Conservation (phyloP, 2,797 vertebrate genomes). For the Halcyon smyrnensis region DNA sequence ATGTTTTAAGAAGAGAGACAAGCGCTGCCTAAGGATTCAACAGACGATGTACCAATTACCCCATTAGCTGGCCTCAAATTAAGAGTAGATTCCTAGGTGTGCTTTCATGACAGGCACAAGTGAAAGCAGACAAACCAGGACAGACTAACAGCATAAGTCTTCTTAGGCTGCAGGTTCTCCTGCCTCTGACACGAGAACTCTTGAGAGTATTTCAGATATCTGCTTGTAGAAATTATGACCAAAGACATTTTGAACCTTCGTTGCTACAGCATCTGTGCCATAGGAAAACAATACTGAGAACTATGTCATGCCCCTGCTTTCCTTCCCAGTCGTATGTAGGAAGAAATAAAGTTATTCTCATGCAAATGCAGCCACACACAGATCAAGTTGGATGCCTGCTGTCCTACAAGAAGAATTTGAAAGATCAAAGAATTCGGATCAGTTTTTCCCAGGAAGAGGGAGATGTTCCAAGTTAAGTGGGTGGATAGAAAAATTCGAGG, state of each 20-base stretch:
- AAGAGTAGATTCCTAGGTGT: neutral
- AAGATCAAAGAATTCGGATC: constrained; percentile 38
- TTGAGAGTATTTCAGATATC: neutral
- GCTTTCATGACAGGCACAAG: neutral
- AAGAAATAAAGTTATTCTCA: constrained; percentile 7
- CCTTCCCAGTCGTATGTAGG: neutral
- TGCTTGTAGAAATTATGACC: neutral
- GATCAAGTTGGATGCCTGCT: neutral
- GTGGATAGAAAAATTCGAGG: constrained; percentile 42
- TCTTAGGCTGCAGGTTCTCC: neutral
- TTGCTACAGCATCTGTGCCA: neutral
- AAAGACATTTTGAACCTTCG: neutral
- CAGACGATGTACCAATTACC: neutral
- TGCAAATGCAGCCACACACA: neutral
- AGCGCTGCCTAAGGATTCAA: neutral
- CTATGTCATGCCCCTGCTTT: neutral
- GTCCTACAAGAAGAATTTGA: neutral
- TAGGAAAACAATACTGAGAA: neutral
- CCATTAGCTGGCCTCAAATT: neutral
- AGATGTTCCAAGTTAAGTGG: constrained; percentile 27
- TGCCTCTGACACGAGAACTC: neutral
- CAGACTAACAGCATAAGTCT: neutral
- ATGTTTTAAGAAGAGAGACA: neutral
- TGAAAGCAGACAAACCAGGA: neutral
- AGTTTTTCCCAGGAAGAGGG: constrained; percentile 41